Evolutionary conservation across 2,113 vertebrate genomes (phyloP).

Genomic region (Urocitellus parryii): DNA sequence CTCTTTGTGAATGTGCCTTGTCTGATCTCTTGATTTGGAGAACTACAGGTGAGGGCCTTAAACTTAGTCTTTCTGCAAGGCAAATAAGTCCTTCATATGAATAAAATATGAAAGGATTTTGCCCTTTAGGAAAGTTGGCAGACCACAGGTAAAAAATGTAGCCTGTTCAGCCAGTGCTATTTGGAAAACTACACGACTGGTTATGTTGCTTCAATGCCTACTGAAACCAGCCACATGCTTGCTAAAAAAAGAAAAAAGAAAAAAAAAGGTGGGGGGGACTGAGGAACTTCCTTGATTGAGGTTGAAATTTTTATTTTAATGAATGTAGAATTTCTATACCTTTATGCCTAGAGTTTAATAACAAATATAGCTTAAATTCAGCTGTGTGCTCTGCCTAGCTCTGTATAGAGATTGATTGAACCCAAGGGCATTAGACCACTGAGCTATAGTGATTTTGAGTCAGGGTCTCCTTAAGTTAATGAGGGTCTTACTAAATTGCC

Average conservation of each 20-base stretch:
- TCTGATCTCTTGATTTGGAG: neutral
- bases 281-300: neutral
- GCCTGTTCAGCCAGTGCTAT: neutral
- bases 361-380: neutral
- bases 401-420: too few species aligned
- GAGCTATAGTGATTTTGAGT: too few species aligned
- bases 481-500: too few species aligned
- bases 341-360: neutral
- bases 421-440: too few species aligned
- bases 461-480: too few species aligned
- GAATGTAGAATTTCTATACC: neutral
- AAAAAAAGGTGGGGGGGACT: too few species aligned
- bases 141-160: slow-evolving; percentile 1
- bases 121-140: neutral
- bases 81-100: neutral
- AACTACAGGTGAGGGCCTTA: neutral
- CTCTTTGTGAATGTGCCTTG: neutral
- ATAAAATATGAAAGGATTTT: neutral
- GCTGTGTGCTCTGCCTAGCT: neutral
- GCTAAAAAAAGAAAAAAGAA: too few species aligned
- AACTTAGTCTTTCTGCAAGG: neutral
- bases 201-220: neutral
- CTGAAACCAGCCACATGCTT: neutral
- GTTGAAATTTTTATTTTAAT: neutral
- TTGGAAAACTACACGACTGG: neutral